phyloP scores from a whole-genome alignment of 2,113 vertebrate species.

The Phyllostomus discolor region DNA sequence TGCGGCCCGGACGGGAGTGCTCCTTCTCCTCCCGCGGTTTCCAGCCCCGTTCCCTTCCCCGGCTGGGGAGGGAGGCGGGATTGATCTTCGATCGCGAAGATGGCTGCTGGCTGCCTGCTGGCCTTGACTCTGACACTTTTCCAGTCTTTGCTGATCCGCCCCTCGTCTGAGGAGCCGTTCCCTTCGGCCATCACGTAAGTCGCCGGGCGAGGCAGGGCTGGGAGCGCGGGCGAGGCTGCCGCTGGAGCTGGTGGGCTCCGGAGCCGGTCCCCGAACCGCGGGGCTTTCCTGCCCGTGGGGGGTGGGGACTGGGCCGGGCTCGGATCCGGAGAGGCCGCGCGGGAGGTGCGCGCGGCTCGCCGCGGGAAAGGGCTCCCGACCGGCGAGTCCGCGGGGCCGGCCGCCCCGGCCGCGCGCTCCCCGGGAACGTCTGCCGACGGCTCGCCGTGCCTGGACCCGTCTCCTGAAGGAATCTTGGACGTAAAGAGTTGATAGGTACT shows the following conservation, averaged over 20 bases:
- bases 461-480: neutral
- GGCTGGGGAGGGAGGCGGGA: constrained; percentile 51
- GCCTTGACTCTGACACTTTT: constrained; percentile 86
- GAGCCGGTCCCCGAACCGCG: neutral
- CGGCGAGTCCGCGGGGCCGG: neutral
- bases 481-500: neutral
- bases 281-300: neutral
- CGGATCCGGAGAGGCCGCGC: neutral
- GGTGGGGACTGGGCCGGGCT: constrained; percentile 22
- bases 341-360: neutral
- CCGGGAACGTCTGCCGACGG: neutral
- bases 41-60: constrained; percentile 50
- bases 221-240: neutral
- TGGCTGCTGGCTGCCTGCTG: constrained; percentile 90
- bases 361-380: neutral
- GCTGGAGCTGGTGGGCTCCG: neutral
- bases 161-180: constrained; percentile 88
- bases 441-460: neutral
- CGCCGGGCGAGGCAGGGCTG: neutral
- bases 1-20: neutral
- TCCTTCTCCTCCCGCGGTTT: constrained; percentile 41
- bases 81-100: constrained; percentile 83
- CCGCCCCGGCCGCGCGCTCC: neutral
- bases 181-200: constrained; percentile 93
- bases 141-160: constrained; percentile 80